Conservation (phyloP, 2,797 vertebrate species). For the Craterocephalus amniculus region DNA sequence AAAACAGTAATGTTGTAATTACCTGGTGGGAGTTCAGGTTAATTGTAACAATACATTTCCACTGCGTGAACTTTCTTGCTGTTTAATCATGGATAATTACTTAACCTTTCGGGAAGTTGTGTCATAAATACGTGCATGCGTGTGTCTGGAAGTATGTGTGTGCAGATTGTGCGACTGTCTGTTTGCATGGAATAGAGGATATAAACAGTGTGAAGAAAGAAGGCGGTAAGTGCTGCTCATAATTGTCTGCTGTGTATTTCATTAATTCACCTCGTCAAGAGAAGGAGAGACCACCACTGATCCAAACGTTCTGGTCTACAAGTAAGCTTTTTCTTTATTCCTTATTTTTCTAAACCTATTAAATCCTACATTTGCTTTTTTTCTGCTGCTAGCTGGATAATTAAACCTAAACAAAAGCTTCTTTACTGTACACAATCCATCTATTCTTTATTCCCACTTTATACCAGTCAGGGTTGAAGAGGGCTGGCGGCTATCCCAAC, state of each 20-base stretch:
- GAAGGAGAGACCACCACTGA: slow-evolving; percentile 45
- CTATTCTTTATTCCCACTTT: background rate
- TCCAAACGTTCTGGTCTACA: slow-evolving; percentile 16
- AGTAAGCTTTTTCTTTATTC: slow-evolving; percentile 17
- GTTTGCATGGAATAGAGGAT: slow-evolving; percentile 9
- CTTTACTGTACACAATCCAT: background rate
- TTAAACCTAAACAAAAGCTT: background rate
- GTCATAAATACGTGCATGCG: slow-evolving; percentile 1
- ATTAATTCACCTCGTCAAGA: slow-evolving; percentile 63
- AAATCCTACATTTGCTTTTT: slow-evolving; percentile 15
- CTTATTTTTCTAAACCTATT: too few species aligned
- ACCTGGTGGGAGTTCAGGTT: slow-evolving; percentile 38
- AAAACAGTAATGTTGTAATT: slow-evolving; percentile 40
- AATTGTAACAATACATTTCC: slow-evolving; percentile 40
- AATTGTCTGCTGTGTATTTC: slow-evolving; percentile 47
- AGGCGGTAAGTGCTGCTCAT: slow-evolving; percentile 37
- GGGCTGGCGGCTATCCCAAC: background rate
- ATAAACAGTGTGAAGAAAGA: slow-evolving; percentile 26
- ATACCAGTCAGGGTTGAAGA: background rate
- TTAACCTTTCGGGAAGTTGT: slow-evolving; percentile 35
- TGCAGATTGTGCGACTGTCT: background rate
- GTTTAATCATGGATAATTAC: slow-evolving; percentile 52
- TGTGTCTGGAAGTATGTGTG: background rate
- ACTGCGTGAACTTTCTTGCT: slow-evolving; percentile 36
- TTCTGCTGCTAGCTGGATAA: slow-evolving; percentile 19